Evolutionary conservation across 2,888 invertebrate species (phyloP).

Genomic region (Mythimna loreyi): DNA sequence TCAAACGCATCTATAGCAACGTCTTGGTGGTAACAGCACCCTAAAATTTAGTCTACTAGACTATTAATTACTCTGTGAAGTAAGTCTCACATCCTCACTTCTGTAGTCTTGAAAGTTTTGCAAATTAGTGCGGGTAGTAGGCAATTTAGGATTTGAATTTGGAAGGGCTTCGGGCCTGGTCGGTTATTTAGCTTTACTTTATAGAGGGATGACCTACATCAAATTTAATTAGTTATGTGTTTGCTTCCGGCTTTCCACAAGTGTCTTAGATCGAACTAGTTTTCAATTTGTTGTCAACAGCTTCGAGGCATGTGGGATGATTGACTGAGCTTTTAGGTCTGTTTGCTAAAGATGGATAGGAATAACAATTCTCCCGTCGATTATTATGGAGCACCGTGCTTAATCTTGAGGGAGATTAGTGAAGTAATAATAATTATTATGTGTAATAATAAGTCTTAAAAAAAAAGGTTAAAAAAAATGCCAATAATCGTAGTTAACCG

Average conservation of each 20-base stretch:
- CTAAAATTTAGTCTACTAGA: slow-evolving; percentile 18
- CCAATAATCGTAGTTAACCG: too few species aligned
- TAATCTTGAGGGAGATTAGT: too few species aligned
- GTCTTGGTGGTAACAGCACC: too few species aligned
- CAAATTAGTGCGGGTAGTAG: slow-evolving; percentile 39
- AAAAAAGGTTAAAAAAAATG: too few species aligned
- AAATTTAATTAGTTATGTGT: slow-evolving; percentile 33
- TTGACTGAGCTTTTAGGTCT: neutral
- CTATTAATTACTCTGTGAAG: slow-evolving; percentile 41
- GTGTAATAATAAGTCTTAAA: too few species aligned
- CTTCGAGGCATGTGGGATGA: neutral
- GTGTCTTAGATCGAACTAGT: slow-evolving; percentile 32
- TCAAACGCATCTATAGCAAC: too few species aligned
- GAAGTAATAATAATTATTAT: too few species aligned
- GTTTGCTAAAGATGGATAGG: neutral
- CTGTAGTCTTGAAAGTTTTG: slow-evolving; percentile 37
- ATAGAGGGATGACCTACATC: slow-evolving; percentile 34
- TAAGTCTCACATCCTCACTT: slow-evolving; percentile 10
- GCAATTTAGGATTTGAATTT: slow-evolving; percentile 41
- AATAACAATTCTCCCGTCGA: too few species aligned
- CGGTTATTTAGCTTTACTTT: slow-evolving; percentile 17
- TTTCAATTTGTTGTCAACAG: slow-evolving; percentile 28
- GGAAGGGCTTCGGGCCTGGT: slow-evolving; percentile 1
- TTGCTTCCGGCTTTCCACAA: slow-evolving; percentile 20
- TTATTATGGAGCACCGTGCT: too few species aligned